Base-by-base conservation (phyloP, 2,113 vertebrate genomes). In the Poeciliopsis retropinna region DNA sequence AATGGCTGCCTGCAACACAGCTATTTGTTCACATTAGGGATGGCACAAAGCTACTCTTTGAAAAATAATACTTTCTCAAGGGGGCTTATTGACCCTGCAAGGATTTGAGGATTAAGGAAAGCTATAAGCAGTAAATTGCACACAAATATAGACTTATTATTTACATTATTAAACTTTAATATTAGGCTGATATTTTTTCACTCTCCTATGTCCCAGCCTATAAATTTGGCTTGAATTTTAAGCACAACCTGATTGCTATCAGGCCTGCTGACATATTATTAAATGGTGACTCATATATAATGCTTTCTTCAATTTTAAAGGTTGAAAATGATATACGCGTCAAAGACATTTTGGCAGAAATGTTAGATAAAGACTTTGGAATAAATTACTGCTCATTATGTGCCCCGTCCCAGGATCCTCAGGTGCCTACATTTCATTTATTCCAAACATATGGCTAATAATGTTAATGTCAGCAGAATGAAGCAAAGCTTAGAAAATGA, bases 391-490 rank as follows among this genome's bases (percentile, higher is more conserved):
- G 73, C 67, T 83, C 73, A 84, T 83, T 75, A 82, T 41, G 67
- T 78, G 37, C 79, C 67, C 67, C 74, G 71, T 69, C 73, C 69
- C 54, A 57, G 31, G 63, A 72, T 87, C 75, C 67, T 80, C 76
- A 76, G 65, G 63, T 54, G 79, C 68, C 77, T 4, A 51, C 78
- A 81, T 60, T 81, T 80, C 70, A 80, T 89, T 89, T 60, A 79
- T 66, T 63, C 30, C 72, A 67, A 87, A 85, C 84, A 85, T 83
- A 85, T 72, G 62, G 71, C 72, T 91, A 80, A 88, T 89, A 88
- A 87, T 78, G 64, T 80, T 80, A 80, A 85, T 87, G 80, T 86
- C 82, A 85, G 85, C 83, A 81, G 76, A 87, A 87, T 62, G 64
- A 84, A 39, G 41, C 64, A 86, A 90, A 84, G 75, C 72, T 85